A percentile compares a stretch with the other conserved stretches of the same genome.
Evolutionary conservation across 2,113 vertebrate species (phyloP).

Genomic region (Tupaia tana): DNA sequence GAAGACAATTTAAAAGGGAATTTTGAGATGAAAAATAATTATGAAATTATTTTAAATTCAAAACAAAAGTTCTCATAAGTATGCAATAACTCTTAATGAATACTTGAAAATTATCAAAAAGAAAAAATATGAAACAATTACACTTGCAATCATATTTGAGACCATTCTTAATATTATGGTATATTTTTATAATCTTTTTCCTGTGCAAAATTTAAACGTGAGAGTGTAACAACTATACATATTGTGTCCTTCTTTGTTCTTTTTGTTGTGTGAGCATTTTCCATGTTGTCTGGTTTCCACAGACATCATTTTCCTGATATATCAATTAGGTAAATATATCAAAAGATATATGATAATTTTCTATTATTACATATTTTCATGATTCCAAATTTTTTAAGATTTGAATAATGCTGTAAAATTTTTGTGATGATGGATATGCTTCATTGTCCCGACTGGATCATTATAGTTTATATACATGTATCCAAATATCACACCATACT

Average conservation of each 20-base stretch:
- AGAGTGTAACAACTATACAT: background rate
- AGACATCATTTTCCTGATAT: slow-evolving; percentile 23
- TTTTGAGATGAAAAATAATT: background rate
- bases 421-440: no score
- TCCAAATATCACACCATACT: no score
- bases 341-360: background rate
- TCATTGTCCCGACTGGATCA: no score
- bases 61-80: background rate
- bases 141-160: slow-evolving; percentile 12
- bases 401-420: background rate
- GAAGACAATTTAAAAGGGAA: background rate
- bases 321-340: background rate
- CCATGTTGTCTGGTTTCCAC: background rate
- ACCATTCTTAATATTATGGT: background rate
- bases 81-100: background rate
- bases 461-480: no score
- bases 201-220: slow-evolving; percentile 2
- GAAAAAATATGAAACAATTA: background rate
- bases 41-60: background rate
- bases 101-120: background rate
- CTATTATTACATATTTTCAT: background rate
- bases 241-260: slow-evolving; percentile 36
- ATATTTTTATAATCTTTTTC: background rate
- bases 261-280: background rate
- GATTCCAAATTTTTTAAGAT: background rate